phyloP scores from a whole-genome alignment of 2,113 vertebrate genomes.

The Aix galericulata region DNA sequence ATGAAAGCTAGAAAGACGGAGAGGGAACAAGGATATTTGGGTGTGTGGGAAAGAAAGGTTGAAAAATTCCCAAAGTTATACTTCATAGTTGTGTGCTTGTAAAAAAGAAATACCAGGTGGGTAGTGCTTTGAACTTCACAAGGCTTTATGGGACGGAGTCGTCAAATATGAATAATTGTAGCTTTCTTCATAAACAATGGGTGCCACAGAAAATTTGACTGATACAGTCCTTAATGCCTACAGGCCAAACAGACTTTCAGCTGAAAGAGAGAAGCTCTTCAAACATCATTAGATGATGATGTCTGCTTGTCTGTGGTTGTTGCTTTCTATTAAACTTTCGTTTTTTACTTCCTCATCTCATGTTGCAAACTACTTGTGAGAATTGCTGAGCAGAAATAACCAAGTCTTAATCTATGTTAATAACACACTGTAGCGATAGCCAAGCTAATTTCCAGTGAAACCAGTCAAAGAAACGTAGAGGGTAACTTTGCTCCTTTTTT shows the following conservation, averaged over 20 bases:
- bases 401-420: neutral
- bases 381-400: neutral
- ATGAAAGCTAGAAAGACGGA: neutral
- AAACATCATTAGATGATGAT: neutral
- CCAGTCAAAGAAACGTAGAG: fast-evolving
- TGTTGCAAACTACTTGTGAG: neutral
- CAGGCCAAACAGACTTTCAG: neutral
- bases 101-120: constrained; percentile 23
- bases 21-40: neutral
- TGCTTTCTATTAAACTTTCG: neutral
- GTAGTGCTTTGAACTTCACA: constrained; percentile 31
- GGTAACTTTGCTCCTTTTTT: fast-evolving
- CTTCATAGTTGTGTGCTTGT: neutral
- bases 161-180: constrained; percentile 3
- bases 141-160: neutral
- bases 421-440: neutral
- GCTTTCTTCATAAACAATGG: neutral
- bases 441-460: neutral
- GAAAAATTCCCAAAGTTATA: neutral
- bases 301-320: neutral
- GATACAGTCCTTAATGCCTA: neutral
- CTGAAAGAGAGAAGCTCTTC: neutral
- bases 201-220: neutral
- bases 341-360: neutral
- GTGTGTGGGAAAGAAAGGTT: constrained; percentile 12